These are phyloP conservation scores for Nomada fucata DNA, from an alignment of 2,888 invertebrate species.

Conservation along the genomic window DNA sequence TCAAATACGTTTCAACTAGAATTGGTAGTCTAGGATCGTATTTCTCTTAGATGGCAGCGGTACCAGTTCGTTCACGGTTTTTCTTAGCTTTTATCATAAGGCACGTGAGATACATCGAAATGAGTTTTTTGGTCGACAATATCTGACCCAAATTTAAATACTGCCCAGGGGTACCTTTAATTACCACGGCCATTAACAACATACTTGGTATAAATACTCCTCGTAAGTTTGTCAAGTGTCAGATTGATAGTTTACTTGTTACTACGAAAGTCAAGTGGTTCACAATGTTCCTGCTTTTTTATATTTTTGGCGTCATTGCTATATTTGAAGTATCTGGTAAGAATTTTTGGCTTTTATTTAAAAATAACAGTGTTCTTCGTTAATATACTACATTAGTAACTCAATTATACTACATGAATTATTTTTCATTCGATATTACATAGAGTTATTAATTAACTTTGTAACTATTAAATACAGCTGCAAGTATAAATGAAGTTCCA, in stretches of 20 bases:
- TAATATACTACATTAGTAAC: not conserved
- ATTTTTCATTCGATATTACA: not conserved
- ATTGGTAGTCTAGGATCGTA: conserved; percentile 43
- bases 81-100: conserved; percentile 52
- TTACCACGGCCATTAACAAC: conserved; percentile 53
- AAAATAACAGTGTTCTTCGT: not conserved
- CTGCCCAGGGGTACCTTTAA: conserved; percentile 44
- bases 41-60: conserved; percentile 31
- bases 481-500: conserved; percentile 55
- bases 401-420: not conserved
- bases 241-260: conserved; percentile 37
- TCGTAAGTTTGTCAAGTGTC: conserved; percentile 4
- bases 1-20: not conserved
- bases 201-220: conserved; percentile 52
- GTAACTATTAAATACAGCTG: conserved; percentile 40
- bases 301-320: not conserved
- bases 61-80: conserved; percentile 52
- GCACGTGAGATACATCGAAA: conserved; percentile 75
- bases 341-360: not conserved
- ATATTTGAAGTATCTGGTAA: conserved; percentile 48
- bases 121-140: conserved; percentile 45
- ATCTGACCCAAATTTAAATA: conserved; percentile 77
- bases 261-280: not conserved
- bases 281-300: conserved; percentile 55
- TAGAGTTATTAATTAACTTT: too few species aligned